Base-by-base conservation (phyloP, 1,140 invertebrate genomes). In the Cotesia glomerata region DNA sequence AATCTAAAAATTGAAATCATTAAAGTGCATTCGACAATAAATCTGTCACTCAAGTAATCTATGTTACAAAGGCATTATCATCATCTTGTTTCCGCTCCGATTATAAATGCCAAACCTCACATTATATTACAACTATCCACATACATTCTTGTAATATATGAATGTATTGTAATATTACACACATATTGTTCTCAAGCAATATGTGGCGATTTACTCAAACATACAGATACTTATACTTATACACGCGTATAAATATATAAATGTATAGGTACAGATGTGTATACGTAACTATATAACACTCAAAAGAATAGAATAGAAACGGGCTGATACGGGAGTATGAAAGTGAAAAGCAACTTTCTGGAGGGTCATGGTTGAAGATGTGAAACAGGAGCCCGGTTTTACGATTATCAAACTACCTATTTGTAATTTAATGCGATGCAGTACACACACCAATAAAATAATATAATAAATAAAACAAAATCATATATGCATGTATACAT, bases 271-370 rank as follows among this genome's bases (percentile, higher is more conserved):
- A 26, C 26, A 26, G 1, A 26, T 26, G 26, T 45, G 39, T 45
- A 34, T 35, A 64, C 62, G 4, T 64, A 64, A 64, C 32, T 11
- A 64, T 64, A 36, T 56, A 56, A 56, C 16, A 56, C 32, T 34
- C 26, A 58, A 54, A 56, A 56, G 67, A 39, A 51, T 32, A 65
- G 5, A 35, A 49, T 35, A 80, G 80, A 80, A 77, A 79, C 67
- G 65, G 70, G 72, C 13, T 64, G 69, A 7, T 70, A 78, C 75
- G 76, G 79, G 79, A 77, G 80, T 77, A 84, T 82, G 83, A 85
- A 85, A 85, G 83, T 85, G 82, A 85, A 85, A 84, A 85, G 81
- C 81, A 76, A 79, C 79, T 84, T 84, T 84, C 83, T 82, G 78
- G 77, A 77, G 78, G 78, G 77, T 79, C 77, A 77, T 77, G 76